Evolutionary conservation across 1,140 invertebrate species (phyloP), one percentile per base, ranked within the genome.

Genomic region (Drosophila repleta): DNA sequence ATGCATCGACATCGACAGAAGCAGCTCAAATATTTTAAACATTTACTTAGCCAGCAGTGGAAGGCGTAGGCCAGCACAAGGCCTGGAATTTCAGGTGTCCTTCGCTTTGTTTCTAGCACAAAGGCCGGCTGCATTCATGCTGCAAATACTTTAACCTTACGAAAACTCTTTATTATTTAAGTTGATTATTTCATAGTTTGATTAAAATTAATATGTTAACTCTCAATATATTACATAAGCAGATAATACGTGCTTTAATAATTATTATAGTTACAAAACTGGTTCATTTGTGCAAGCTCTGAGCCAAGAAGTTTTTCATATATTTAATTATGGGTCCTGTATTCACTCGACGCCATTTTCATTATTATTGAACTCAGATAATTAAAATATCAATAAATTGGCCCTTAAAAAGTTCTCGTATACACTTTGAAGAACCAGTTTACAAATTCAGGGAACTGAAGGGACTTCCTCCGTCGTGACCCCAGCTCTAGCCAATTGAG

Each of bases 11-110:
- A 79, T 53, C 53, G 74, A 20, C 65, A 61, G 57, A 20, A 58
- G 64, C 79, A 79, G 61, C 64, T 51, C 64, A 87, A 79, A 76
- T 73, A 87, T 87, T 88, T 88, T 73, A 87, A 87, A 87, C 83
- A 82, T 87, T 87, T 88, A 88, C 83, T 83, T 79, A 76, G 83
- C 62, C 62, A 76, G 13, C 71, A 73, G 76, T 7, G 29, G 53
- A 75, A 78, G 18, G 41, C 58, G 11, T 29, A 17, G 21, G 6
- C 24, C 48, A 32, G 24, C 6, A 35, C 17, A 29, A 32, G 51
- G 32, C 37, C 35, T 15, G 24, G 24, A 10, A 20, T 55, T 46
- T 55, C 32, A 29, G 18, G 15, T 61, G 56, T 43, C 39, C 39
- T 45, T 57, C 55, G 55, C 20, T 18, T 11, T 13, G 37, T 8